Evolutionary conservation across 1,140 invertebrate genomes (phyloP).

Genomic region (Nasonia giraulti): DNA sequence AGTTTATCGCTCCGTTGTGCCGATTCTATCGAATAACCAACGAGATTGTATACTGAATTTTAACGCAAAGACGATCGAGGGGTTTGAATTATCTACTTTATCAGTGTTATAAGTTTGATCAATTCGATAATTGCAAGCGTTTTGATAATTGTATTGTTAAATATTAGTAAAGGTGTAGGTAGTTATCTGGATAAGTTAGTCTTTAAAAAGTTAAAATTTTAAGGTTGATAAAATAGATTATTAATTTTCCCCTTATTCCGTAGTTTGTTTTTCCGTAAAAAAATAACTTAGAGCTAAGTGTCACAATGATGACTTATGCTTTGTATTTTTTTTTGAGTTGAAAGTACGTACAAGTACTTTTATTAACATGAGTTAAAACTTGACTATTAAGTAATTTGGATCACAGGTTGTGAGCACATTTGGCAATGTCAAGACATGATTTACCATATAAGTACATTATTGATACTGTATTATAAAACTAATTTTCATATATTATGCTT

Average conservation of each 20-base stretch:
- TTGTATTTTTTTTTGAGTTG: slow-evolving; percentile 16
- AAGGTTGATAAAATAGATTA: slow-evolving; percentile 1
- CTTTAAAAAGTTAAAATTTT: neutral
- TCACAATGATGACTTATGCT: neutral
- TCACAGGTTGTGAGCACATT: slow-evolving; percentile 50
- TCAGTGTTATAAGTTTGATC: too few relatives aligned
- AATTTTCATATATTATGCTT: neutral
- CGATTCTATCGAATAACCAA: neutral
- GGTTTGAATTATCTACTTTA: neutral
- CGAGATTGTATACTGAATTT: neutral
- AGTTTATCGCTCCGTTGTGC: neutral
- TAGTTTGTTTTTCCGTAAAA: neutral
- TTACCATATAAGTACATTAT: slow-evolving; percentile 28
- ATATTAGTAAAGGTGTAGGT: neutral
- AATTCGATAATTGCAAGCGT: neutral
- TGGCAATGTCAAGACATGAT: slow-evolving; percentile 34
- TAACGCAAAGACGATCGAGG: neutral
- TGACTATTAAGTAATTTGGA: slow-evolving; percentile 29
- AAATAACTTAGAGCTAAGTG: slow-evolving; percentile 17
- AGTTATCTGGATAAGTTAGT: neutral
- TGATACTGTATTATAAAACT: neutral
- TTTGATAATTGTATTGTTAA: neutral
- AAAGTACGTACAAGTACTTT: slow-evolving; percentile 31
- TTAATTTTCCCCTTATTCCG: neutral
- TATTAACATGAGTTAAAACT: slow-evolving; percentile 5